These are phyloP conservation scores for Megaceryle alcyon DNA, from an alignment of 2,797 vertebrate species.

Conservation along the genomic window DNA sequence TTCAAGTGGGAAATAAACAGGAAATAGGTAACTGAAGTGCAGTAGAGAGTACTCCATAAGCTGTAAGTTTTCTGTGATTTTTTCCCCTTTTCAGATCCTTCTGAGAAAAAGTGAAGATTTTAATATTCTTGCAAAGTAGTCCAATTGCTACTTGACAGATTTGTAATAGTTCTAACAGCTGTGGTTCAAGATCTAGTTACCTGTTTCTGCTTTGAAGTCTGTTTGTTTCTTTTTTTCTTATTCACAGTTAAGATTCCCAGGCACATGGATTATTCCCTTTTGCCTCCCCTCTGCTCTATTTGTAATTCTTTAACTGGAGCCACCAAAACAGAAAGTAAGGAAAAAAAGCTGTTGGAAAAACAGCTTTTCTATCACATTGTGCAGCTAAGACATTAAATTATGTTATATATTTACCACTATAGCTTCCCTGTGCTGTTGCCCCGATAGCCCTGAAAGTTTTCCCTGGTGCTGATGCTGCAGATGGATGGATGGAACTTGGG, in stretches of 20 bases:
- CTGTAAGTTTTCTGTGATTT: slow-evolving; percentile 41
- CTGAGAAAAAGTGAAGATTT: slow-evolving; percentile 23
- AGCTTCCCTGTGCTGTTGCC: not conserved
- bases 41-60: slow-evolving; percentile 24
- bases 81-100: slow-evolving; percentile 31
- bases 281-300: slow-evolving; percentile 40
- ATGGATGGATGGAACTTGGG: not conserved
- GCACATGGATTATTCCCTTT: slow-evolving; percentile 25
- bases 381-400: not conserved
- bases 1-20: slow-evolving; percentile 76
- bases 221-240: not conserved
- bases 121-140: slow-evolving; percentile 29
- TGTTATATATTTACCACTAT: not conserved
- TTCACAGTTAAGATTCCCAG: not conserved
- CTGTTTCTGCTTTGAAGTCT: slow-evolving; percentile 35
- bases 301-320: slow-evolving; percentile 9
- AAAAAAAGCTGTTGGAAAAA: slow-evolving; percentile 1
- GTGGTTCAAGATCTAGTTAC: slow-evolving; percentile 24
- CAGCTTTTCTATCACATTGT: not conserved
- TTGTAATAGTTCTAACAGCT: slow-evolving; percentile 33
- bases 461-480: slow-evolving; percentile 8
- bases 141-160: slow-evolving; percentile 38
- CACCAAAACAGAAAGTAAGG: not conserved
- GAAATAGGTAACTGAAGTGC: slow-evolving; percentile 72
- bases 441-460: slow-evolving; percentile 18